Percentiles rank a stretch among this genome's conserved stretches.
These are phyloP conservation scores for Sylvia atricapilla DNA, from an alignment of 2,113 vertebrate species.

Conservation along the genomic window DNA sequence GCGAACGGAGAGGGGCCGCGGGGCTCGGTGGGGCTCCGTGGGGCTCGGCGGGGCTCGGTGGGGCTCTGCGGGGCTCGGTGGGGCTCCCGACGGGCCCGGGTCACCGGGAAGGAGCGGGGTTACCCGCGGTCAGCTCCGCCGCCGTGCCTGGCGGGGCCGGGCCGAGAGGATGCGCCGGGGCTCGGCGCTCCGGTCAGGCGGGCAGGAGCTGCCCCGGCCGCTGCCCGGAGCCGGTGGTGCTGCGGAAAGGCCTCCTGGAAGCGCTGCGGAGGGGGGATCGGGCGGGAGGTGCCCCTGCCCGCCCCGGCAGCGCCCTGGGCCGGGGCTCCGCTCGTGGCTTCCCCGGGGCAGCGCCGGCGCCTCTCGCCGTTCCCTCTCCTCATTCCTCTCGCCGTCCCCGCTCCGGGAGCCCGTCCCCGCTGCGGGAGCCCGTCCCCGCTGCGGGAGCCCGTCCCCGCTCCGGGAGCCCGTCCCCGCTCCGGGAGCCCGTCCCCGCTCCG, in stretches of 20 bases:
- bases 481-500: neutral
- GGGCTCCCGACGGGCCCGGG: no score
- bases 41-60: no score
- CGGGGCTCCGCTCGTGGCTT: neutral
- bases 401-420: neutral
- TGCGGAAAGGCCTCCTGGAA: neutral
- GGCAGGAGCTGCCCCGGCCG: neutral
- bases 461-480: neutral
- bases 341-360: neutral
- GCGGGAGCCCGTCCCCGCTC: neutral
- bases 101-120: neutral
- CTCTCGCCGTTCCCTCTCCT: neutral
- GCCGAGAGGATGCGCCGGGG: neutral
- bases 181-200: neutral
- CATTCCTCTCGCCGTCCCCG: neutral
- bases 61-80: no score
- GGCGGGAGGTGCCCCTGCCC: no score
- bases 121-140: neutral
- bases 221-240: neutral
- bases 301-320: neutral
- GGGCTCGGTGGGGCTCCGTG: neutral
- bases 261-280: neutral
- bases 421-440: neutral
- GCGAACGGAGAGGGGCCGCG: neutral
- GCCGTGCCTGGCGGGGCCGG: neutral